A percentile compares a stretch with the other conserved stretches of the same genome.
phyloP scores from a whole-genome alignment of 1,140 invertebrate genomes.

The Harlomillsia oculata region DNA sequence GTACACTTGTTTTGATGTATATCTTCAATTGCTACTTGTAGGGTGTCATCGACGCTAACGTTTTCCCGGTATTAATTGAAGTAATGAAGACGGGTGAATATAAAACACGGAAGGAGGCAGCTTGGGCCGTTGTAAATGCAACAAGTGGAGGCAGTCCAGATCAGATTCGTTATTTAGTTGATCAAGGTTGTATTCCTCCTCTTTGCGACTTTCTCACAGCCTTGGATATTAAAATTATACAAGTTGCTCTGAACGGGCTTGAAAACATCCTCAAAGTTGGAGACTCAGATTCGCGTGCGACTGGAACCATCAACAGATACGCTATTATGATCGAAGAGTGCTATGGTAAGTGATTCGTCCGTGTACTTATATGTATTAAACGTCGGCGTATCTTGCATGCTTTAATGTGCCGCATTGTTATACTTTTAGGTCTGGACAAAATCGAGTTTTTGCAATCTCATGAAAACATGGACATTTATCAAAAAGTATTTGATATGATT shows the following conservation, averaged over 20 bases:
- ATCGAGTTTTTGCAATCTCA: slow-evolving; percentile 95
- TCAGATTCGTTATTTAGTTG: slow-evolving; percentile 67
- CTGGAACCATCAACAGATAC: slow-evolving; percentile 72
- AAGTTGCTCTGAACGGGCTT: slow-evolving; percentile 89
- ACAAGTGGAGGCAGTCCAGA: slow-evolving; percentile 88
- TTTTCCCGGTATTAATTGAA: slow-evolving; percentile 84
- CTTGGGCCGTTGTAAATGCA: slow-evolving; percentile 96
- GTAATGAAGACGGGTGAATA: slow-evolving; percentile 87
- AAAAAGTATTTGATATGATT: slow-evolving; percentile 92
- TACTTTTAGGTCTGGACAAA: slow-evolving; percentile 76
- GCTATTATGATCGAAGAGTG: slow-evolving; percentile 90
- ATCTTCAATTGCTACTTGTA: slow-evolving; percentile 44
- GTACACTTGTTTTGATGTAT: slow-evolving; percentile 1
- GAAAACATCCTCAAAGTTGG: slow-evolving; percentile 92
- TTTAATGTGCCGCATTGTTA: neutral
- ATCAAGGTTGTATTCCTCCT: slow-evolving; percentile 75
- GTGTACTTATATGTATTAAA: neutral
- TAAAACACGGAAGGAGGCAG: slow-evolving; percentile 93
- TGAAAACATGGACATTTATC: slow-evolving; percentile 91
- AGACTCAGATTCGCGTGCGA: slow-evolving; percentile 62
- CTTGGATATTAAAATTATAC: slow-evolving; percentile 93
- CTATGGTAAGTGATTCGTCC: slow-evolving; percentile 60
- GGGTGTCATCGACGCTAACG: slow-evolving; percentile 90
- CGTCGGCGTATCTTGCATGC: too few relatives aligned
- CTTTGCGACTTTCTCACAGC: slow-evolving; percentile 88